Conservation (phyloP, 2,888 invertebrate genomes). For the Geotrupes spiniger region DNA sequence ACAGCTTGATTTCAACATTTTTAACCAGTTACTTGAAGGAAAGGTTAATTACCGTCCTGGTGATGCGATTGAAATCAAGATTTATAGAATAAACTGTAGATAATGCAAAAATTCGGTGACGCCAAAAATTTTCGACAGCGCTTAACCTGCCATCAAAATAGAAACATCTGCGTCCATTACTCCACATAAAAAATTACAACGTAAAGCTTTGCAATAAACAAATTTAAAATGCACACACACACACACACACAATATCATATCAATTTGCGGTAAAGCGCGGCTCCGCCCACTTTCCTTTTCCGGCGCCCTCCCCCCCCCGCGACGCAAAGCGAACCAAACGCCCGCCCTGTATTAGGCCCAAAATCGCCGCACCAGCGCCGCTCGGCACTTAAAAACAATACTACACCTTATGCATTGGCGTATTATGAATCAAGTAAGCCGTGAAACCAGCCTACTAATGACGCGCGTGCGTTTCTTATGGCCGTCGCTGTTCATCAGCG, state of each 20-base stretch:
- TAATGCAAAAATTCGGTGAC: too few species aligned
- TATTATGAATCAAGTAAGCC: constrained; percentile 40
- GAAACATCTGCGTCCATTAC: too few species aligned
- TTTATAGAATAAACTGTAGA: too few species aligned
- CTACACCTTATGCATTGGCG: constrained; percentile 41
- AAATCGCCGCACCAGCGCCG: constrained; percentile 25
- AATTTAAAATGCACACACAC: too few species aligned
- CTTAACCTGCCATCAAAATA: too few species aligned
- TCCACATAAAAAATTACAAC: too few species aligned
- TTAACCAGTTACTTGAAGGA: too few species aligned
- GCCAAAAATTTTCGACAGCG: too few species aligned
- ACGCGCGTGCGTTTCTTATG: constrained; percentile 35
- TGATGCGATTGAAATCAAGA: too few species aligned
- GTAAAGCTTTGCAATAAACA: too few species aligned
- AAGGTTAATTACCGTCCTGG: too few species aligned
- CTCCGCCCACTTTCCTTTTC: constrained; percentile 35
- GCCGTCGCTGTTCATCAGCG: constrained; percentile 24
- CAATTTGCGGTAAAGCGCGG: constrained; percentile 32
- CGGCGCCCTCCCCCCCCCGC: constrained; percentile 27
- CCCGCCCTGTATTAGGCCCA: constrained; percentile 27
- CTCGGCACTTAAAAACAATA: constrained; percentile 36
- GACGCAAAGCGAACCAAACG: constrained; percentile 27
- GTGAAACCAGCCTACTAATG: constrained; percentile 38
- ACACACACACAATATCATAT: constrained; percentile 25
- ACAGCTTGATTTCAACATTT: too few species aligned